A percentile compares a stretch with the other conserved stretches of the same genome.
These are phyloP conservation scores for Oreochromis grahami DNA, from an alignment of 2,797 vertebrate genomes.

Conservation along the genomic window DNA sequence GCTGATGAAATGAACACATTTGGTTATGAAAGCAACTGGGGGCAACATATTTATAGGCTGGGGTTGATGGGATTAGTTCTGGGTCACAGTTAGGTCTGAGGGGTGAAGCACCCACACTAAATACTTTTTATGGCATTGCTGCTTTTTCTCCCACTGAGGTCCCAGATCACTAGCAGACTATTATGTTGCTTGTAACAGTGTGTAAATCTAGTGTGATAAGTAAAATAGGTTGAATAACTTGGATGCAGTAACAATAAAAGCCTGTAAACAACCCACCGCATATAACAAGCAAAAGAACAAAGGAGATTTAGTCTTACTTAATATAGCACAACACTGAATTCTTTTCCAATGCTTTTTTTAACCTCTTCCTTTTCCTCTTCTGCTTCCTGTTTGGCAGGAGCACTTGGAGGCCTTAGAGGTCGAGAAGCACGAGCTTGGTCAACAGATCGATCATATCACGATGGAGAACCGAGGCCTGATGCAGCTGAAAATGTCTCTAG, in stretches of 20 bases:
- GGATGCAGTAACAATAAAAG: background rate
- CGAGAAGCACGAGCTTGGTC: conserved; percentile 78
- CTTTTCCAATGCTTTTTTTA: background rate
- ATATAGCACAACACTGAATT: background rate
- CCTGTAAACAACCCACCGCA: background rate
- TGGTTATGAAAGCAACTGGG: background rate
- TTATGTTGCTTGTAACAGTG: background rate
- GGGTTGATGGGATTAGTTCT: conserved; percentile 21
- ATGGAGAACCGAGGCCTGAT: conserved; percentile 82
- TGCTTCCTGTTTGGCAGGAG: conserved; percentile 71
- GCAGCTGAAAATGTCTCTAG: conserved; percentile 89
- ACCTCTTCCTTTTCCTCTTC: conserved; percentile 27
- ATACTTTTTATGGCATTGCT: background rate
- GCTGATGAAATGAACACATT: conserved; percentile 16
- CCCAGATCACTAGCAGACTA: background rate
- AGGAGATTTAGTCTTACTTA: background rate
- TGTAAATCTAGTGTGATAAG: background rate
- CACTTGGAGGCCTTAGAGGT: conserved; percentile 80
- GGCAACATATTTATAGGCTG: background rate
- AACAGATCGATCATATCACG: conserved; percentile 78
- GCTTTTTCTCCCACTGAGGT: background rate
- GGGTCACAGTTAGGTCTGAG: conserved; percentile 12
- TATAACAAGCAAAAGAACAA: background rate
- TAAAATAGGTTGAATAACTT: background rate
- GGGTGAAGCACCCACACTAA: background rate